Base-by-base conservation (phyloP, 2,797 vertebrate species). In the Rhinichthys osculus region DNA sequence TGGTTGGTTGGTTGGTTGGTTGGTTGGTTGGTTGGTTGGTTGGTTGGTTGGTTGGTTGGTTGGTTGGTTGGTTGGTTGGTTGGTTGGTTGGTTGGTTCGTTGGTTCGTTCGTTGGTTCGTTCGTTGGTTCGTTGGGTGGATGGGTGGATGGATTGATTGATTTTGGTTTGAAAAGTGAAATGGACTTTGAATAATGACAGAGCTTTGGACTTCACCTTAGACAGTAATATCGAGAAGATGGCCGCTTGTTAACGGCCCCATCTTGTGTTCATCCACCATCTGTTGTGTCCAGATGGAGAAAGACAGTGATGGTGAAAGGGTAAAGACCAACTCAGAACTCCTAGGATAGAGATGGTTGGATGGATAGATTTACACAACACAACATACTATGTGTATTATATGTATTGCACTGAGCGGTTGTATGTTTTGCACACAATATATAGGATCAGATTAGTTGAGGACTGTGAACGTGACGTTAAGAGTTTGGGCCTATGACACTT, bases 201-300 rank as follows among this genome's bases (percentile, higher is more conserved):
- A 62, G 64, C 70, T 64, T 86, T 79, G 66, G 78, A 42, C 59
- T 69, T 38, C 3, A 38, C 76, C 52, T 79, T 21, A 44, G 23
- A 19, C n/a, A 44, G 14, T 57, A 35, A 2, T 78, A 54, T 71
- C 5, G 11, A 84, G 73, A 47, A 82, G 17, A 74, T 16, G 83
- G 64, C 42, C 81, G 13, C 66, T 78, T 81, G 74, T 74, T 74
- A 62, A 78, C 11, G 33, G 83, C 81, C 81, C 81, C 66, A 35
- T 88, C 76, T 82, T 64, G 50, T 84, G 35, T 54, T 79, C 44
- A 50, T 35, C 57, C 78, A 86, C 86, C 85, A 89, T 89, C 82
- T 91, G 88, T 81, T 76, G 74, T 30, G 42, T 78, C 79, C 81
- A 85, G 74, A 89, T 83, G 84, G 78, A 84, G 70, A 13, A n/a